These are phyloP conservation scores for Morelia viridis DNA, from an alignment of 2,797 vertebrate species.

Conservation along the genomic window DNA sequence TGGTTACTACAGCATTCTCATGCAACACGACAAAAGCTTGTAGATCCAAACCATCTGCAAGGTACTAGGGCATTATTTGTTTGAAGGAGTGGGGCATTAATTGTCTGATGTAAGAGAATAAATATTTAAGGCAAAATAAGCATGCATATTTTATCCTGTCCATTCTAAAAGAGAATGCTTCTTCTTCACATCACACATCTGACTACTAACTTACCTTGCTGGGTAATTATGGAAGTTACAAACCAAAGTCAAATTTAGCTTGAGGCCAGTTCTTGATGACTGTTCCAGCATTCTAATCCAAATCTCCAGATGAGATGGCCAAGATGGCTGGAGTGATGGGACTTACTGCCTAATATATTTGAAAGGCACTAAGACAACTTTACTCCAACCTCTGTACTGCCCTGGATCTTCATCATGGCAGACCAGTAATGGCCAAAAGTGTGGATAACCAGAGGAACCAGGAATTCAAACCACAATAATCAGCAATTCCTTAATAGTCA, in stretches of 20 bases:
- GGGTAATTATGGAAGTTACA: neutral
- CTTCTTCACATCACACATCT: neutral
- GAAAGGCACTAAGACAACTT: too few species aligned
- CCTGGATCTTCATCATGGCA: neutral
- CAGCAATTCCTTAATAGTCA: accelerated
- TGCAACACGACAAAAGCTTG: neutral
- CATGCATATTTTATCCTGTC: neutral
- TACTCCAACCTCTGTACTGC: too few species aligned
- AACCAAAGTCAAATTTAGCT: too few species aligned
- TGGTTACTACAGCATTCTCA: neutral
- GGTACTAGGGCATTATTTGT: neutral
- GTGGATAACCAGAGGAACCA: too few species aligned
- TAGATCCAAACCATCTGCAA: neutral
- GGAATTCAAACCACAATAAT: neutral
- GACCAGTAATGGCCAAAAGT: too few species aligned
- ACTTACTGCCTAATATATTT: too few species aligned
- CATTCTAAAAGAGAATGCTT: neutral
- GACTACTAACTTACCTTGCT: neutral
- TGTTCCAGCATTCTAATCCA: neutral
- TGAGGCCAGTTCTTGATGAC: neutral
- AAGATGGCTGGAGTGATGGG: too few species aligned
- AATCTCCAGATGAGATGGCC: too few species aligned
- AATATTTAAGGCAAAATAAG: neutral
- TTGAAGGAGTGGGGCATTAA: too few species aligned
- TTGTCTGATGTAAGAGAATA: too few species aligned